A percentile compares a stretch with the other conserved stretches of the same genome.
Conservation (phyloP, 2,113 vertebrate species). For the Pluvianellus socialis region DNA sequence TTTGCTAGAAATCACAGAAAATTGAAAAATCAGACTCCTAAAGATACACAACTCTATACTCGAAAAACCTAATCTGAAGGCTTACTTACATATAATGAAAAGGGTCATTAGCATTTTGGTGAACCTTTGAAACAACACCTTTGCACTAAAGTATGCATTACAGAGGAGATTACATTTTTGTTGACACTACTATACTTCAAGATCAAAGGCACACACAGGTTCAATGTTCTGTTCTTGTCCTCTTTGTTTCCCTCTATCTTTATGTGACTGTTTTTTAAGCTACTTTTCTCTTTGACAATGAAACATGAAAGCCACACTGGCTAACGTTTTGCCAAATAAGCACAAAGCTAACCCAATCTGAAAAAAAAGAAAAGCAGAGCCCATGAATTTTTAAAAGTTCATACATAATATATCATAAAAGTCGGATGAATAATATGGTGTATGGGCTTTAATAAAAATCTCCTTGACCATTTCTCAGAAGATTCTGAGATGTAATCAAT, state of each 20-base stretch:
- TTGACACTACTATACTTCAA: conserved; percentile 42
- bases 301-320: conserved; percentile 70
- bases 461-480: conserved; percentile 83
- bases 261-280: conserved; percentile 57
- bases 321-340: conserved; percentile 78
- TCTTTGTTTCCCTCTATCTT: conserved; percentile 49
- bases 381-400: conserved; percentile 85
- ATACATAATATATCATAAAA: conserved; percentile 93
- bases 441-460: conserved; percentile 80
- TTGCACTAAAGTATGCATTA: conserved; percentile 44
- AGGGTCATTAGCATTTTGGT: conserved; percentile 33
- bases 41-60: conserved; percentile 22
- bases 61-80: conserved; percentile 51
- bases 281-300: conserved; percentile 63
- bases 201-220: conserved; percentile 49
- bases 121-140: conserved; percentile 55
- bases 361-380: conserved; percentile 62
- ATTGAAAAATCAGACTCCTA: conserved; percentile 18
- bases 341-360: conserved; percentile 69
- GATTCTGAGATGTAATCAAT: conserved; percentile 87
- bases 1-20: conserved; percentile 16
- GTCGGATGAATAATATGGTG: conserved; percentile 81
- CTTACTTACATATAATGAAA: conserved; percentile 42
- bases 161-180: conserved; percentile 33
- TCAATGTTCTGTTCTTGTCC: conserved; percentile 17